Percentiles rank a stretch among this genome's conserved stretches.
Evolutionary conservation across 2,888 invertebrate genomes (phyloP).

Genomic region (Nephrotoma guestfalica): DNA sequence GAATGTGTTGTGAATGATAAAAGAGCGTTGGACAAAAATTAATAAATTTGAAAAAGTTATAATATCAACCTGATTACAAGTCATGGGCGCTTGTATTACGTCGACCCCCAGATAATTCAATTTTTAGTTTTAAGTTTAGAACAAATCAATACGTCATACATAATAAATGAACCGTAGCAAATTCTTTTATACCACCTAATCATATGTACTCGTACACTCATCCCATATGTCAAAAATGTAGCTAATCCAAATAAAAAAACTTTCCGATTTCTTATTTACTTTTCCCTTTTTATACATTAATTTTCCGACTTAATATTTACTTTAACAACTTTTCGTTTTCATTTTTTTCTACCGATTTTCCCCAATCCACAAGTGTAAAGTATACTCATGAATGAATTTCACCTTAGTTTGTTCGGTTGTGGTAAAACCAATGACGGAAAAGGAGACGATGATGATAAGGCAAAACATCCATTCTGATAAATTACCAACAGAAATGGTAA

Average conservation of each 20-base stretch:
- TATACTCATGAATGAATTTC: neutral
- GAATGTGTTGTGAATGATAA: too few relatives aligned
- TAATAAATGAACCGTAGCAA: neutral
- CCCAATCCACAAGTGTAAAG: neutral
- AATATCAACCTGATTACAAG: too few relatives aligned
- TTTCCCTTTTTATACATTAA: neutral
- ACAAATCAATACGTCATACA: neutral
- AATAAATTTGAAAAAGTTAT: too few relatives aligned
- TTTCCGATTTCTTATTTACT: neutral
- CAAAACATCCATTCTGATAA: neutral
- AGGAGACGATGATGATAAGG: neutral
- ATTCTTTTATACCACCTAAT: neutral
- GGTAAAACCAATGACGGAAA: neutral
- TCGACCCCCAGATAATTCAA: too few relatives aligned
- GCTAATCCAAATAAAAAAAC: neutral
- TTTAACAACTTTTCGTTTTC: neutral
- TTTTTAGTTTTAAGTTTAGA: too few relatives aligned
- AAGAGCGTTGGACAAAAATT: too few relatives aligned
- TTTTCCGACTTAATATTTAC: neutral
- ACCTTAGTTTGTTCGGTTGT: neutral
- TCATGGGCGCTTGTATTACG: too few relatives aligned
- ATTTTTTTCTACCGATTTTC: neutral
- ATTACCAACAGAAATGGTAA: neutral
- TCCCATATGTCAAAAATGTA: neutral
- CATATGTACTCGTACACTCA: neutral